Conservation (phyloP, 1,140 invertebrate genomes). For the Eciton burchellii region DNA sequence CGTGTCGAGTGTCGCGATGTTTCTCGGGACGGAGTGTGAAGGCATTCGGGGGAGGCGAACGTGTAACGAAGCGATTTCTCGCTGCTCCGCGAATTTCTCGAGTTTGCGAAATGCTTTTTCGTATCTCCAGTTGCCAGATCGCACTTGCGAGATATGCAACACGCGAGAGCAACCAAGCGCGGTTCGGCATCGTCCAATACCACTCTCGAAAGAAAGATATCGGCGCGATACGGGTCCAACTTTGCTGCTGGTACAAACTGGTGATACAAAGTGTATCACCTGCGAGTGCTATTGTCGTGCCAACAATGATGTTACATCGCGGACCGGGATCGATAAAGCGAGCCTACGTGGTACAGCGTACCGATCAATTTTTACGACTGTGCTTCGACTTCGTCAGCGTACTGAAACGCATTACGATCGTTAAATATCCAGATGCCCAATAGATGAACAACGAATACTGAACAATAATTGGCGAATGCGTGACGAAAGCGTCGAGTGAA, state of each 20-base stretch:
- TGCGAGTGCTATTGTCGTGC: conserved; percentile 9
- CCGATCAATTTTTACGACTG: conserved; percentile 2
- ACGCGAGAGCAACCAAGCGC: neutral
- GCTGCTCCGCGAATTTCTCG: neutral
- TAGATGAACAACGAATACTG: too few species aligned
- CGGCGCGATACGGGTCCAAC: conserved; percentile 6
- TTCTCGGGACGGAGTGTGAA: neutral
- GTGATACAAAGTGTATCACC: neutral
- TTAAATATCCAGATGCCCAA: neutral
- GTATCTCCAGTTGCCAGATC: neutral
- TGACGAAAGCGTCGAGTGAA: too few species aligned
- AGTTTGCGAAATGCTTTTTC: neutral
- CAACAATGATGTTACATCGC: conserved; percentile 25
- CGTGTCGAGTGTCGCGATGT: neutral
- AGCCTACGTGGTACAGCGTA: neutral
- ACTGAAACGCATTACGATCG: neutral
- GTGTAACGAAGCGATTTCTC: conserved; percentile 13
- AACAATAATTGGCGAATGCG: too few species aligned
- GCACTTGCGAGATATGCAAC: neutral
- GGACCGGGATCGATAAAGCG: conserved; percentile 27
- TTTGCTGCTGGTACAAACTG: neutral
- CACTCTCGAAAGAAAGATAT: conserved; percentile 2
- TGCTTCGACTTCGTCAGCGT: neutral
- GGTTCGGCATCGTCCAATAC: conserved; percentile 8
- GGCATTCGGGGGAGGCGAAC: conserved; percentile 6